phyloP scores from a whole-genome alignment of 2,113 vertebrate species.

The Columbina picui region DNA sequence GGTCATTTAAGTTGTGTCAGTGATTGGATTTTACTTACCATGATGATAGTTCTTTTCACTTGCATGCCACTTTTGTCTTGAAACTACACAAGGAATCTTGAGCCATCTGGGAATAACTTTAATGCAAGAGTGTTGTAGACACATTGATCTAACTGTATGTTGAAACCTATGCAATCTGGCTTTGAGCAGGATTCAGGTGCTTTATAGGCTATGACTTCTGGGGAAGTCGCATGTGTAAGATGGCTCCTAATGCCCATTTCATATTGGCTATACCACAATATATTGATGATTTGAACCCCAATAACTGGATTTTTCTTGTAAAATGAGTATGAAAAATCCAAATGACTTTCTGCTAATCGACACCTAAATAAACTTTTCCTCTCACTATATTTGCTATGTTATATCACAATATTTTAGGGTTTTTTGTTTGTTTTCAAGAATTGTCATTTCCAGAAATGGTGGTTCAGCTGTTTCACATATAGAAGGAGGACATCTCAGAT shows the following conservation, averaged over 20 bases:
- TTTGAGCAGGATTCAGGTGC: neutral
- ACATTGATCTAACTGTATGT: neutral
- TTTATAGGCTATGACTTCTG: neutral
- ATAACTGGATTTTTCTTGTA: neutral
- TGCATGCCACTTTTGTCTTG: neutral
- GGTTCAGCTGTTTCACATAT: neutral
- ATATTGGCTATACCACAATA: neutral
- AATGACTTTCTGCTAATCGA: neutral
- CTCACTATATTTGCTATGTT: neutral
- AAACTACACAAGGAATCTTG: neutral
- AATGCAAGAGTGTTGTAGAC: neutral
- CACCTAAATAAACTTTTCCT: neutral
- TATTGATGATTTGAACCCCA: neutral
- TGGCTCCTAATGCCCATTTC: neutral
- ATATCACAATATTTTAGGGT: neutral
- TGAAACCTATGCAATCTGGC: neutral
- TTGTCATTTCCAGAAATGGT: neutral
- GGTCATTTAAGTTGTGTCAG: slow-evolving; percentile 67
- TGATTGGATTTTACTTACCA: slow-evolving; percentile 44
- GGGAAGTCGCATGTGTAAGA: neutral
- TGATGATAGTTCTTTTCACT: neutral
- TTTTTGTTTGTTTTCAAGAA: neutral
- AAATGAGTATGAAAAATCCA: neutral
- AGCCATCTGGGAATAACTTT: neutral
- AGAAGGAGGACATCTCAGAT: neutral